These are phyloP conservation scores for Phortica variegata DNA, from an alignment of 1,140 invertebrate species.

Conservation along the genomic window DNA sequence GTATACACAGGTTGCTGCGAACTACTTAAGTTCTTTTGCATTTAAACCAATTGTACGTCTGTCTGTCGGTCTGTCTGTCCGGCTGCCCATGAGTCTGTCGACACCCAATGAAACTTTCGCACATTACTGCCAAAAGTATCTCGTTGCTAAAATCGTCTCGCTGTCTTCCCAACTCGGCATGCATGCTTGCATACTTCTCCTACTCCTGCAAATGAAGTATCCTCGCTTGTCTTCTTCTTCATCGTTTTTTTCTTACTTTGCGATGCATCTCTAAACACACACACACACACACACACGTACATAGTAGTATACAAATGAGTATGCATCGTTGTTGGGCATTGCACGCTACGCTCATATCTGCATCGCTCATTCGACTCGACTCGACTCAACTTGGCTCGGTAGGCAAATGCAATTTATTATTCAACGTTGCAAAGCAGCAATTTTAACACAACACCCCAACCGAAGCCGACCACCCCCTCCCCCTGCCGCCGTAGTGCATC, in stretches of 20 bases:
- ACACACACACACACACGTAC: too few relatives aligned
- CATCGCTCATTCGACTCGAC: conserved; percentile 23
- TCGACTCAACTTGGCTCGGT: too few relatives aligned
- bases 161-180: conserved; percentile 29
- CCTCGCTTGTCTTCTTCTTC: not conserved
- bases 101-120: conserved; percentile 55
- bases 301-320: too few relatives aligned
- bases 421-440: not conserved
- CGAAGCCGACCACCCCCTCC: too few relatives aligned
- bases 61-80: too few relatives aligned
- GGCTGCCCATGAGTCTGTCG: too few relatives aligned
- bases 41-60: too few relatives aligned
- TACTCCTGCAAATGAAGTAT: not conserved
- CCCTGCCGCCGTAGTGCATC: not conserved
- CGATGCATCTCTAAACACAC: too few relatives aligned
- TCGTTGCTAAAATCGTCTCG: conserved; percentile 47
- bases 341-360: conserved; percentile 32
- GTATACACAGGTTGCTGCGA: conserved; percentile 23
- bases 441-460: too few relatives aligned
- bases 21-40: conserved; percentile 55
- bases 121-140: conserved; percentile 56
- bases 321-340: not conserved
- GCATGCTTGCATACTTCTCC: conserved; percentile 21
- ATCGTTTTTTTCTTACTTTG: too few relatives aligned
- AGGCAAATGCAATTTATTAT: conserved; percentile 54